phyloP scores from a whole-genome alignment of 2,888 invertebrate species.

The Ametastegia equiseti region DNA sequence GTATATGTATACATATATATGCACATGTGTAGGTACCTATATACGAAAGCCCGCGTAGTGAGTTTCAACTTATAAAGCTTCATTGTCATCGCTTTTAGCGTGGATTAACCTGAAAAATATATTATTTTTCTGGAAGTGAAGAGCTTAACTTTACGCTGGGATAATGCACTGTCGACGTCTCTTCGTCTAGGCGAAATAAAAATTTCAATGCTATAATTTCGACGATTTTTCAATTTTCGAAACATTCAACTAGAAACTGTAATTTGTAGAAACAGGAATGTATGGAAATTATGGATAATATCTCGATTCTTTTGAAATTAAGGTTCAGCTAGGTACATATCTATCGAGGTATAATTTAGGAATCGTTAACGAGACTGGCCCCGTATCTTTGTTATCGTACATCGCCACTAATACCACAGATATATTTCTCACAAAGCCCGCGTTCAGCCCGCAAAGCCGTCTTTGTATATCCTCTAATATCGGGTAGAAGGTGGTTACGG shows the following conservation, averaged over 20 bases:
- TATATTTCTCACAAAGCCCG: constrained; percentile 39
- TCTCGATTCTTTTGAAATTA: not conserved
- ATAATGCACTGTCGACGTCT: constrained; percentile 38
- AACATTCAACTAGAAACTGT: not conserved
- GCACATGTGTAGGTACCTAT: not conserved
- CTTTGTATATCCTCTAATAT: constrained; percentile 41
- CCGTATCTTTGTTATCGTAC: constrained; percentile 20
- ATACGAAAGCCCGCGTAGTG: constrained; percentile 23
- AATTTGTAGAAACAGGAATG: not conserved
- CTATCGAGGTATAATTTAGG: not conserved
- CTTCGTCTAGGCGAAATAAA: not conserved
- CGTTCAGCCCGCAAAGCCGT: constrained; percentile 26
- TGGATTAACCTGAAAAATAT: constrained; percentile 61
- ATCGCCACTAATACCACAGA: constrained; percentile 18
- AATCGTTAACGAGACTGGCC: not conserved
- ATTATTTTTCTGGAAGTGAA: constrained; percentile 59
- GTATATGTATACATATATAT: not conserved
- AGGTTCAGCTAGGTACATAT: not conserved
- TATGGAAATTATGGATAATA: too few relatives aligned
- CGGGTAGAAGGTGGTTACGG: not conserved
- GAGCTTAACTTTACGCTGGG: constrained; percentile 53
- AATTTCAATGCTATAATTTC: not conserved
- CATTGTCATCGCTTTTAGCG: constrained; percentile 58
- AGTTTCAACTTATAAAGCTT: constrained; percentile 61
- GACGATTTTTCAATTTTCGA: not conserved